These are phyloP conservation scores for Hydroisotoma schaefferi DNA, from an alignment of 2,888 invertebrate genomes.

Conservation along the genomic window DNA sequence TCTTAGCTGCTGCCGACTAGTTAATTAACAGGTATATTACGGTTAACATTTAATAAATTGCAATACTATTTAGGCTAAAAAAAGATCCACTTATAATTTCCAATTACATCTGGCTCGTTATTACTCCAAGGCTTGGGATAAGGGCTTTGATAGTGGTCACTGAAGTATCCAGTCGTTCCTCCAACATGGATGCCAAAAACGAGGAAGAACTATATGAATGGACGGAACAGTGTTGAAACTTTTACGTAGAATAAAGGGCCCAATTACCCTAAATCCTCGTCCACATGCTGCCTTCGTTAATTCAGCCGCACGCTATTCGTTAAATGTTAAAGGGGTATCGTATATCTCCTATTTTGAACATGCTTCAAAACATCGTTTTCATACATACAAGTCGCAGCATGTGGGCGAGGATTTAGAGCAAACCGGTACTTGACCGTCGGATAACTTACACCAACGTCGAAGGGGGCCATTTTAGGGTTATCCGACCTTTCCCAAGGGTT, in stretches of 20 bases:
- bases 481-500: conserved; percentile 28
- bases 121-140: conserved; percentile 38
- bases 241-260: too few species aligned
- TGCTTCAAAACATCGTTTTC: too few species aligned
- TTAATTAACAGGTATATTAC: background rate
- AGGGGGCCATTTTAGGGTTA: conserved; percentile 29
- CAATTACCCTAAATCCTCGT: too few species aligned
- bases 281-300: too few species aligned
- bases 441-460: conserved; percentile 26
- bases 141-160: conserved; percentile 21
- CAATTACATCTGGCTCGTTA: conserved; percentile 14
- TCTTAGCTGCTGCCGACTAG: conserved; percentile 22
- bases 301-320: too few species aligned
- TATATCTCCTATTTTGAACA: too few species aligned
- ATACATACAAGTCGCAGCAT: too few species aligned
- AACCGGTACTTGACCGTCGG: background rate
- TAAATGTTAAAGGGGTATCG: too few species aligned
- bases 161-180: conserved; percentile 25
- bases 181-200: conserved; percentile 27
- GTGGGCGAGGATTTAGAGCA: too few species aligned
- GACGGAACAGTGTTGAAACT: too few species aligned
- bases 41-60: background rate
- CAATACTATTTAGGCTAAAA: background rate
- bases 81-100: background rate
- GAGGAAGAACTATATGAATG: conserved; percentile 34